Base-by-base conservation (phyloP, 2,113 vertebrate species). In the Alligator sinensis region DNA sequence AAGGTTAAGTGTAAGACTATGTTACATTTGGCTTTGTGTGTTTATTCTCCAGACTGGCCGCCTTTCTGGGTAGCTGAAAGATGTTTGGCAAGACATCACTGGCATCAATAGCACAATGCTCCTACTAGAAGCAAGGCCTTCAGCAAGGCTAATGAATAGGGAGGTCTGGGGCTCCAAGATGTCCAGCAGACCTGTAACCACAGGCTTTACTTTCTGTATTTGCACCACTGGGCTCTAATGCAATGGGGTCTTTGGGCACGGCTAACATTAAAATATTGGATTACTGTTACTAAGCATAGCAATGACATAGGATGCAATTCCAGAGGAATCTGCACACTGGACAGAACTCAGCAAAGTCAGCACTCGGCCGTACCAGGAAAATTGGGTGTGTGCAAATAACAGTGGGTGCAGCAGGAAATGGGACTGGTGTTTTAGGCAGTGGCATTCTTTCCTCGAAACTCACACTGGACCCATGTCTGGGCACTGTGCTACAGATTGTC, bases 341-440 rank as follows among this genome's bases (percentile, higher is more conserved):
- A 72, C 91, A 91, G 89, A 95, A 90, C 16, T 19, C 86, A 81
- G 76, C 88, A 90, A 70, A 96, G 72, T 47, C 22, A 94, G 68
- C 80, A 89, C 60, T 89, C 82, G 38, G 87, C 60, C 1, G 0
- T 58, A 77, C 74, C 84, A 94, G 63, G 54, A 87, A 87, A 79
- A 11, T 47, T 47, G 47, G 47, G 47, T 47, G 47, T 47, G 47
- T 9, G 7, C 47, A 47, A 47, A 47, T 7, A 47, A 38, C 38
- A 70, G 78, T 77, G 72, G 77, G 85, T 28, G 85, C 77, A 77
- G 70, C 38, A 83, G 30, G 30, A 90, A 94, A 93, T 11, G 38
- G 60, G 79, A 90, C 59, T 19, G 80, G 59, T 24, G 9, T 79
- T 91, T 94, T 24, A 90, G 25, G n/a, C 84, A 80, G 38, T 3